Conservation (phyloP, 2,797 vertebrate species). For the Chaetodon trifasciatus region DNA sequence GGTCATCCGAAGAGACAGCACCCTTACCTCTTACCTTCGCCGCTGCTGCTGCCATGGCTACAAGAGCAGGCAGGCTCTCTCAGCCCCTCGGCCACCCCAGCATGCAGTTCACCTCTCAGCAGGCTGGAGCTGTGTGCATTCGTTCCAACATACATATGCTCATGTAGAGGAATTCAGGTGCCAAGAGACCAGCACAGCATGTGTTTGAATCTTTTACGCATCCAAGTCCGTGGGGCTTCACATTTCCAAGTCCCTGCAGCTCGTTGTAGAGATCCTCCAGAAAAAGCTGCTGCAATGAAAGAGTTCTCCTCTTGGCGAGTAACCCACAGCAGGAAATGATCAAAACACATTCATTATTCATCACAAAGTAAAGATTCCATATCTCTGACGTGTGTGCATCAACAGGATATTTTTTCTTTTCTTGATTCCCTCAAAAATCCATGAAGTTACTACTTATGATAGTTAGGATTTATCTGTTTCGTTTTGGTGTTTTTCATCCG, state of each 20-base stretch:
- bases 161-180: constrained; percentile 51
- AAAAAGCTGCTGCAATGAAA: constrained; percentile 29
- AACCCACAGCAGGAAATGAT: constrained; percentile 58
- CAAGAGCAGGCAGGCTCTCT: constrained; percentile 27
- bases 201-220: constrained; percentile 36
- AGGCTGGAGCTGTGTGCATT: constrained; percentile 39
- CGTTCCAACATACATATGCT: constrained; percentile 66
- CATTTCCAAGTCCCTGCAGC: constrained; percentile 34
- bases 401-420: constrained; percentile 32
- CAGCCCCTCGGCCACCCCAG: constrained; percentile 55
- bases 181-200: constrained; percentile 49
- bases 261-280: constrained; percentile 34
- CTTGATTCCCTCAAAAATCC: constrained; percentile 6
- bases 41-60: constrained; percentile 50
- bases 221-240: constrained; percentile 50
- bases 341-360: constrained; percentile 79
- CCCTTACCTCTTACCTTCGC: constrained; percentile 41
- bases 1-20: constrained; percentile 72
- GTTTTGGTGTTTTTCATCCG: background rate
- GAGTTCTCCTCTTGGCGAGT: constrained; percentile 35
- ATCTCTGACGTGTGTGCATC: constrained; percentile 48
- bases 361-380: constrained; percentile 66
- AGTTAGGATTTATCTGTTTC: constrained; percentile 28
- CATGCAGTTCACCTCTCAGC: constrained; percentile 66
- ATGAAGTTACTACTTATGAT: constrained; percentile 26